phyloP scores from a whole-genome alignment of 2,113 vertebrate genomes.

The Bubo blakistoni region DNA sequence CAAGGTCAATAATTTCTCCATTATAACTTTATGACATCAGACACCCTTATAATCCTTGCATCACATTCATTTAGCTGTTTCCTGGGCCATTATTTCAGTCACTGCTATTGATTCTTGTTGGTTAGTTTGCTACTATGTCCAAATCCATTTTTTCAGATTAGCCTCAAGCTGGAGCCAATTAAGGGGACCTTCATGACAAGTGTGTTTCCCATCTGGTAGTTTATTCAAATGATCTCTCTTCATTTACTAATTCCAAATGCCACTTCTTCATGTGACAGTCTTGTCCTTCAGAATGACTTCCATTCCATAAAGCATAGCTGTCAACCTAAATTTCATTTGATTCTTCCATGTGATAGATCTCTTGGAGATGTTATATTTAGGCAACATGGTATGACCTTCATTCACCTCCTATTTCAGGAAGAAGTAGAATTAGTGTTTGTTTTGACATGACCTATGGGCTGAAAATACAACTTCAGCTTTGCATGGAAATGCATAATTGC shows the following conservation, averaged over 20 bases:
- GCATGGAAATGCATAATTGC: not conserved
- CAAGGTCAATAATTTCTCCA: not conserved
- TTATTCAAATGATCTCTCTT: not conserved
- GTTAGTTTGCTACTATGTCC: not conserved
- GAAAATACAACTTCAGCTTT: not conserved
- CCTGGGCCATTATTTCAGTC: not conserved
- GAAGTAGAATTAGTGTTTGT: not conserved
- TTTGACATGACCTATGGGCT: not conserved
- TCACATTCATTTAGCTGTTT: not conserved
- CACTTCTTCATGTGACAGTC: not conserved
- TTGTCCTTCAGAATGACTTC: constrained; percentile 3
- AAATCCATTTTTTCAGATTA: constrained; percentile 19
- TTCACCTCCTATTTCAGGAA: not conserved
- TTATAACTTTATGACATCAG: not conserved
- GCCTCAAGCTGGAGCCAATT: not conserved
- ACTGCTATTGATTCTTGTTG: not conserved
- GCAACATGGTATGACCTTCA: not conserved
- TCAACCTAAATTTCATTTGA: not conserved
- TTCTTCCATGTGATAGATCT: not conserved
- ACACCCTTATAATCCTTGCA: not conserved
- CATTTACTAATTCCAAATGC: not conserved
- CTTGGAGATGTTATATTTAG: not conserved
- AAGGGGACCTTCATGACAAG: not conserved
- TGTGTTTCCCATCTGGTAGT: constrained; percentile 4
- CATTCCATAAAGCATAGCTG: not conserved